Percentiles rank a stretch among this genome's conserved stretches.
These are phyloP conservation scores for Paramormyrops kingsleyae DNA, from an alignment of 2,113 vertebrate genomes.

Conservation along the genomic window DNA sequence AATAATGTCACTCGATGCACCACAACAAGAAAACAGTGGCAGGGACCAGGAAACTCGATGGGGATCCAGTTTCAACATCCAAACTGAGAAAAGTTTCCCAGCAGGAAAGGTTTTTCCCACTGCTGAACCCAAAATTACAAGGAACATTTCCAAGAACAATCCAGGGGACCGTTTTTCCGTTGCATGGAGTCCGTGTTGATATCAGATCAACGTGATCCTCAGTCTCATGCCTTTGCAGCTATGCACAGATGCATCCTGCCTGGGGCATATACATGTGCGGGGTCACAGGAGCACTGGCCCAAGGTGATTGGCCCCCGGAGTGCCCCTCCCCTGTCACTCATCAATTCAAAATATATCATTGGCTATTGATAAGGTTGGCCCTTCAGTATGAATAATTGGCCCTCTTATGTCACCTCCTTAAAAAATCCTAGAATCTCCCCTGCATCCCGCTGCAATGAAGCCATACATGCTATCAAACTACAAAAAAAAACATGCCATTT, in stretches of 20 bases:
- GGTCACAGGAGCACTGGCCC: background rate
- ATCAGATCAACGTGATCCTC: slow-evolving; percentile 10
- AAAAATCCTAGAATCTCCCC: background rate
- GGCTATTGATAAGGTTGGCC: background rate
- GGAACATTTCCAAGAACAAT: background rate
- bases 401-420: background rate
- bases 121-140: background rate
- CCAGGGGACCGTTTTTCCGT: background rate
- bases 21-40: background rate
- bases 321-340: background rate
- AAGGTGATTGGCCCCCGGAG: background rate
- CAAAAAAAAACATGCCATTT: background rate
- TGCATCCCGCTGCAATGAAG: background rate
- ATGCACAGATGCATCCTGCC: background rate
- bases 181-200: background rate
- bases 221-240: background rate
- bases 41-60: background rate
- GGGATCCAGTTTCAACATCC: background rate
- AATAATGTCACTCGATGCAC: background rate
- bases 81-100: background rate
- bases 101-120: background rate
- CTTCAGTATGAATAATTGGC: background rate
- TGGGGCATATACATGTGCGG: background rate
- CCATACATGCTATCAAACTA: background rate
- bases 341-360: background rate